phyloP scores from a whole-genome alignment of 2,113 vertebrate species.

The Charadrius vociferus region DNA sequence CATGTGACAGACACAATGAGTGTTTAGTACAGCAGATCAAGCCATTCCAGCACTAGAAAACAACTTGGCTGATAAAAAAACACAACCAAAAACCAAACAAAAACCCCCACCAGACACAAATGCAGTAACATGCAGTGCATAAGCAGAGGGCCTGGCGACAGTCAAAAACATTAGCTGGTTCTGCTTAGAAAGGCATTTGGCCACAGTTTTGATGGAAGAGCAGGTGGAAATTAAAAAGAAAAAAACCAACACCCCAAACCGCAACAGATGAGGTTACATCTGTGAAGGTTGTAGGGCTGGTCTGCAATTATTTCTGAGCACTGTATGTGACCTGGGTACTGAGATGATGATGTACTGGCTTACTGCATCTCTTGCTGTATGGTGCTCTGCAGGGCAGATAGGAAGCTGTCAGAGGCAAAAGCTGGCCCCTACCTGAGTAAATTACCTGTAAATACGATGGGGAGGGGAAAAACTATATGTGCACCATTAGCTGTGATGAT shows the following conservation, averaged over 20 bases:
- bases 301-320: neutral
- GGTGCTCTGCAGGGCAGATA: neutral
- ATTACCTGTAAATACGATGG: neutral
- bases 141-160: neutral
- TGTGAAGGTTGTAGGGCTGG: neutral
- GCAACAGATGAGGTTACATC: neutral
- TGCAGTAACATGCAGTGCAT: neutral
- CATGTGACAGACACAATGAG: constrained; percentile 61
- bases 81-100: neutral
- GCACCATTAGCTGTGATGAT: neutral
- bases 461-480: neutral
- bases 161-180: neutral
- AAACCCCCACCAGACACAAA: neutral
- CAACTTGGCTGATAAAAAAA: neutral
- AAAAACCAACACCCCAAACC: neutral
- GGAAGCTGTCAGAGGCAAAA: neutral
- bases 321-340: neutral
- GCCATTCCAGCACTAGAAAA: constrained; percentile 33
- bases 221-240: neutral
- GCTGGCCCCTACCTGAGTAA: neutral
- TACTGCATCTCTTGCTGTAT: neutral
- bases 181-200: neutral
- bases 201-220: neutral
- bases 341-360: neutral
- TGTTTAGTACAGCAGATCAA: constrained; percentile 35